phyloP scores from a whole-genome alignment of 2,797 vertebrate genomes.

The Hafferia zeledoni region DNA sequence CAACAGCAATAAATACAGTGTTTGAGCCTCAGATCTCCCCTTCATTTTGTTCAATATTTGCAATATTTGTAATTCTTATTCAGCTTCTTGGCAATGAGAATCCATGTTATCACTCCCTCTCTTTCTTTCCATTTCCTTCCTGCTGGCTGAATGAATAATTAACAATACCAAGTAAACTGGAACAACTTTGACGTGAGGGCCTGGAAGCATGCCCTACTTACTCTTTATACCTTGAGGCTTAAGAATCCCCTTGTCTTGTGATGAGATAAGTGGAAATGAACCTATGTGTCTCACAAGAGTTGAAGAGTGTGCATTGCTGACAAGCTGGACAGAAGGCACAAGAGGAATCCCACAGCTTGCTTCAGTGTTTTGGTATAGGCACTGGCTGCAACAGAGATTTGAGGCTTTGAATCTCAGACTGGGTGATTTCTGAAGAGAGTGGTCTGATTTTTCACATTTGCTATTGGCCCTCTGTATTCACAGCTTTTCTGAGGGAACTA shows the following conservation, averaged over 20 bases:
- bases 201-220: not conserved
- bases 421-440: not conserved
- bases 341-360: not conserved
- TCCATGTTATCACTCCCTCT: not conserved
- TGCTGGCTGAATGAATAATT: not conserved
- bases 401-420: not conserved
- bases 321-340: not conserved
- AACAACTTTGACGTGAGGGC: not conserved
- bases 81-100: not conserved
- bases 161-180: not conserved
- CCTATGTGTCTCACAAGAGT: accelerated
- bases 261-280: not conserved
- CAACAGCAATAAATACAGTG: not conserved
- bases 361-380: not conserved
- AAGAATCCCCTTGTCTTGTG: not conserved
- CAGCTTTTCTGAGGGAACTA: not conserved
- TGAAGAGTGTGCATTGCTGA: not conserved
- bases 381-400: not conserved
- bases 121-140: not conserved
- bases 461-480: not conserved
- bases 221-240: not conserved
- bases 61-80: not conserved
- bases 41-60: not conserved
- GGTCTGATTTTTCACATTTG: not conserved
- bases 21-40: not conserved